Base-by-base conservation (phyloP, 2,888 invertebrate genomes). In the Ectemnius continuus region DNA sequence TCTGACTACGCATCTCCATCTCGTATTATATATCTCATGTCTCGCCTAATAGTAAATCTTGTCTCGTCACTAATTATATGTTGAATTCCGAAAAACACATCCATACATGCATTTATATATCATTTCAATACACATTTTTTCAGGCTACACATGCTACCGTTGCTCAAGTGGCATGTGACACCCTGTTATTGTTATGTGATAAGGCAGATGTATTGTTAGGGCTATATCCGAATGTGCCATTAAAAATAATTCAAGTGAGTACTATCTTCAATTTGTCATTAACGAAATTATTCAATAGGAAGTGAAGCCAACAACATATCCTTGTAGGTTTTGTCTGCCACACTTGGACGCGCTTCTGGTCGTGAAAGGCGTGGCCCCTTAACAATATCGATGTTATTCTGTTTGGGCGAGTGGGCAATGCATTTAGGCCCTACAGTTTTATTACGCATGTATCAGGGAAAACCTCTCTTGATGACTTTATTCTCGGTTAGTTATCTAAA, bases 331-430 rank as follows among this genome's bases (percentile, higher is more conserved):
- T 84, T 92, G 67, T 91, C 92, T 0, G 91, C 92, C 68, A 93
- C 93, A 5, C 88, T 93, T 26, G 91, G 92, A 46, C 91, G 91
- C 62, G 90, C 93, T 85, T 91, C 92, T 81, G 91, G 92, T 62
- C 88, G 90, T 23, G 89, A 91, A 69, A 89, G 90, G 65, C 88
- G 89, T 23, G 87, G 87, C 58, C 94, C 96, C 71, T 91, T 97
- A 68, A 93, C 96, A 14, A 95, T 96, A 45, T 96, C 97, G 0
- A 92, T 98, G 82, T 93, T 98, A 85, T 94, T 98, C 69, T 97
- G 97, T 88, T 92, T 99, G 75, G 97, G 97, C 0, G 98, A 98
- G 91, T 98, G 98, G 95, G 97, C 97, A 68, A 97, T 98, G 94
- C 93, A 95, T 61, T 94, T 98, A 83, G 96, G 95, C 0, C 94